Evolutionary conservation across 2,113 vertebrate species (phyloP).

Genomic region (Esox niger): DNA sequence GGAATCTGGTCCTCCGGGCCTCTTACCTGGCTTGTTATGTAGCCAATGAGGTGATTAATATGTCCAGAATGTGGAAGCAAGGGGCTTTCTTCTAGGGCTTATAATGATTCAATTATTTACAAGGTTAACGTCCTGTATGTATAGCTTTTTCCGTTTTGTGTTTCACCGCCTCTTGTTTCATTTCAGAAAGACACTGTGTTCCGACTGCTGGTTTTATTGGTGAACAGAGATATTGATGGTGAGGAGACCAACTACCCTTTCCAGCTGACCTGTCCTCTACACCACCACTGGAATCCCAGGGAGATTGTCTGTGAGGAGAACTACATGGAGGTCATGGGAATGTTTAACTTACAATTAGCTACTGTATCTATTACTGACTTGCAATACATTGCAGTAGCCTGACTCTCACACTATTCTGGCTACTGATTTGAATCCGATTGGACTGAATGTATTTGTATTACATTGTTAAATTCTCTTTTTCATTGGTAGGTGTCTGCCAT

Average conservation of each 20-base stretch:
- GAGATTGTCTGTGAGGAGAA: slow-evolving; percentile 51
- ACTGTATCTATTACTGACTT: not conserved
- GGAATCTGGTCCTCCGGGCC: slow-evolving; percentile 36
- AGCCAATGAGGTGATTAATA: slow-evolving; percentile 30
- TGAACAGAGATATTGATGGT: slow-evolving; percentile 16
- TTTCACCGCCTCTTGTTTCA: not conserved
- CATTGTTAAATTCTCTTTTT: not conserved
- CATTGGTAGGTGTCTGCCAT: slow-evolving; percentile 36
- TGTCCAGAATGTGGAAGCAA: not conserved
- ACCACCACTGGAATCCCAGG: slow-evolving; percentile 31
- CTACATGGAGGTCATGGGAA: slow-evolving; percentile 44
- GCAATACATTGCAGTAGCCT: not conserved
- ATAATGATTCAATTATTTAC: too few species aligned
- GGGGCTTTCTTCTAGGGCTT: not conserved
- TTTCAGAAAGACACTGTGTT: slow-evolving; percentile 30
- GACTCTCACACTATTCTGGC: not conserved
- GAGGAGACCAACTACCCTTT: slow-evolving; percentile 29
- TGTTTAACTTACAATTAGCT: not conserved
- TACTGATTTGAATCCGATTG: too few species aligned
- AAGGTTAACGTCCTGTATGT: not conserved
- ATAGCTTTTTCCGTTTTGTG: not conserved
- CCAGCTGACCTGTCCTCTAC: slow-evolving; percentile 30
- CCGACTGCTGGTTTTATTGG: slow-evolving; percentile 41
- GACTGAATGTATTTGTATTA: not conserved
- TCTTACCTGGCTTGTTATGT: slow-evolving; percentile 50